Base-by-base conservation (phyloP, 2,113 vertebrate species). In the Myotis lucifugus region DNA sequence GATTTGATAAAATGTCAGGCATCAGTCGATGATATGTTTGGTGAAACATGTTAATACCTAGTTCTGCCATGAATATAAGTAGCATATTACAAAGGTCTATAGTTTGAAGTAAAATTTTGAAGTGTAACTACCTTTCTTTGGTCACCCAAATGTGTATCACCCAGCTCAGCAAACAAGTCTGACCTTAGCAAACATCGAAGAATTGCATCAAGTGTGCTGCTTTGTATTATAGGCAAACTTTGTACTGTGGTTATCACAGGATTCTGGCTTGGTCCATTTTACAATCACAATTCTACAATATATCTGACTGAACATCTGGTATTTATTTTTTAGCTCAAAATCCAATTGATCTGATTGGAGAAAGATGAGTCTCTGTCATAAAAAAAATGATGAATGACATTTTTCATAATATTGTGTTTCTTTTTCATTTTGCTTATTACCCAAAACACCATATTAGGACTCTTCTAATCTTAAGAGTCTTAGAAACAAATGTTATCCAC, bases 251-350 rank as follows among this genome's bases (percentile, higher is more conserved):
- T 25, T 14, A 54, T 66, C 10, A 67, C 0, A 81, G 42, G 29
- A 74, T 61, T 67, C 11, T 90, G 46, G 21, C 48, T 84, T 85
- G 14, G 56, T 61, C 52, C 14, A 61, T 21, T 73, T 25, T 15
- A 66, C 32, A 89, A 23, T 40, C 56, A 91, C 5, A 83, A 59
- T 88, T 82, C 9, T 64, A 79, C 3, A 76, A 69, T 40, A 90
- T 54, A 67, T 66, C 6, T 34, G 32, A 64, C 50, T 54, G 70
- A 72, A 46, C 32, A 59, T 25, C 13, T 23, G 21, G 6, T n/a
- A 66, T 54, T 72, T 64, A 82, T 56, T 48, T 52, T 76, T 84
- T 85, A 67, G 37, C 50, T 97, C 77, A 85, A 82, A 93, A 93
- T 93, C 52, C 40, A 95, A 7, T 3, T 78, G 19, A 34, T 77